A percentile compares a stretch with the other conserved stretches of the same genome.
These are phyloP conservation scores for Cydia amplana DNA, from an alignment of 1,140 invertebrate genomes.

Conservation along the genomic window DNA sequence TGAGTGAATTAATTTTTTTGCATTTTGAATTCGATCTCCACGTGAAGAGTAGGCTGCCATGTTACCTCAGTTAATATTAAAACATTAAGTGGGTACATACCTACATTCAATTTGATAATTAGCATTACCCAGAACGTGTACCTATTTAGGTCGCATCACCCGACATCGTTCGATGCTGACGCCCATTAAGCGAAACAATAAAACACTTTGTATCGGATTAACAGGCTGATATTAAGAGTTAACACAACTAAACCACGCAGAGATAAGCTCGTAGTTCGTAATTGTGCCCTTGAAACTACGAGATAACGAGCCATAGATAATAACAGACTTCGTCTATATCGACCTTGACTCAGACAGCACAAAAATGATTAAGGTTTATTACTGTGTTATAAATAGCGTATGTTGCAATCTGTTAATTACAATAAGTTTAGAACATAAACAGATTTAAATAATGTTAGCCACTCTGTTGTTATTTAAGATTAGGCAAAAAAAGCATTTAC, in stretches of 20 bases:
- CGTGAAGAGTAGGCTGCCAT: too few species aligned
- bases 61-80: too few species aligned
- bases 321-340: conserved; percentile 34
- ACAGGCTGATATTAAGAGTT: conserved; percentile 5
- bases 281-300: conserved; percentile 36
- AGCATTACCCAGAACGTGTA: not conserved
- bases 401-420: conserved; percentile 9
- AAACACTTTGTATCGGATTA: conserved; percentile 24
- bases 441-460: not conserved
- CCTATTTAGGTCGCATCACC: conserved; percentile 5
- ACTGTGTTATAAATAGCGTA: conserved; percentile 14
- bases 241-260: not conserved
- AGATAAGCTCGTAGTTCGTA: conserved; percentile 34
- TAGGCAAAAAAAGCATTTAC: not conserved
- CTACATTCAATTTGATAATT: not conserved
- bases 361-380: conserved; percentile 34
- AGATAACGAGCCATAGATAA: conserved; percentile 37
- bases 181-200: conserved; percentile 7
- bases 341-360: conserved; percentile 36
- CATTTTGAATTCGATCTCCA: too few species aligned
- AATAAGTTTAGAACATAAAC: not conserved
- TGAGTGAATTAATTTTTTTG: too few species aligned
- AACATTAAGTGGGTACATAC: too few species aligned
- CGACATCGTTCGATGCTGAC: conserved; percentile 25
- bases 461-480: not conserved